Percentiles rank a stretch among this genome's conserved stretches.
Evolutionary conservation across 2,888 invertebrate species (phyloP).

Genomic region (Amaurobius ferox): DNA sequence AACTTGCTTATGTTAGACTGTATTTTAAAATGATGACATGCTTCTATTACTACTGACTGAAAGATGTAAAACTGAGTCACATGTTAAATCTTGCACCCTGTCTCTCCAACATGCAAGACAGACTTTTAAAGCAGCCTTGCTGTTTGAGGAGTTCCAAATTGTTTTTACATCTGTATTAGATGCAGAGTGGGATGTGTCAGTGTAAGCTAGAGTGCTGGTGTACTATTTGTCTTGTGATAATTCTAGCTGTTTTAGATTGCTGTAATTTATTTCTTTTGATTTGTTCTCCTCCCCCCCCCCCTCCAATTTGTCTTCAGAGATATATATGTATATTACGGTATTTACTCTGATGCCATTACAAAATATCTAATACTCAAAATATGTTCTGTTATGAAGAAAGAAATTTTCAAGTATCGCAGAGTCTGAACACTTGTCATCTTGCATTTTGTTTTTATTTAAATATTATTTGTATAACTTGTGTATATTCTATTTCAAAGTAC

Average conservation of each 20-base stretch:
- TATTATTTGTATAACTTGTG: no score
- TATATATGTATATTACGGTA: no score
- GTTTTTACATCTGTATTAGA: neutral
- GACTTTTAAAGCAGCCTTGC: neutral
- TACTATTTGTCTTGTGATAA: constrained; percentile 10
- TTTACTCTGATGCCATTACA: no score
- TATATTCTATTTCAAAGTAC: no score
- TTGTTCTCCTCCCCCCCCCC: no score
- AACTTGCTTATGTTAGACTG: constrained; percentile 57
- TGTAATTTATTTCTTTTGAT: no score
- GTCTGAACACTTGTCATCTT: no score
- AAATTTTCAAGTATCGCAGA: no score
- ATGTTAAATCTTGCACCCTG: constrained; percentile 36
- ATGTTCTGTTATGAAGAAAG: no score
- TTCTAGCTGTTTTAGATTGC: neutral
- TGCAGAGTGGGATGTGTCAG: neutral
- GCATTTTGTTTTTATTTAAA: no score
- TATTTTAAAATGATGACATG: constrained; percentile 66
- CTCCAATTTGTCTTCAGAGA: no score
- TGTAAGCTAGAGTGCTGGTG: constrained; percentile 10
- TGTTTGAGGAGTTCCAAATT: neutral
- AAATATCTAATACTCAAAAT: no score
- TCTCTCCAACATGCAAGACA: constrained; percentile 33
- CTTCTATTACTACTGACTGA: constrained; percentile 51
- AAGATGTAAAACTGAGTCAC: constrained; percentile 17